A percentile compares a stretch with the other conserved stretches of the same genome.
These are phyloP conservation scores for Psittacula echo DNA, from an alignment of 2,797 vertebrate species.

Conservation along the genomic window DNA sequence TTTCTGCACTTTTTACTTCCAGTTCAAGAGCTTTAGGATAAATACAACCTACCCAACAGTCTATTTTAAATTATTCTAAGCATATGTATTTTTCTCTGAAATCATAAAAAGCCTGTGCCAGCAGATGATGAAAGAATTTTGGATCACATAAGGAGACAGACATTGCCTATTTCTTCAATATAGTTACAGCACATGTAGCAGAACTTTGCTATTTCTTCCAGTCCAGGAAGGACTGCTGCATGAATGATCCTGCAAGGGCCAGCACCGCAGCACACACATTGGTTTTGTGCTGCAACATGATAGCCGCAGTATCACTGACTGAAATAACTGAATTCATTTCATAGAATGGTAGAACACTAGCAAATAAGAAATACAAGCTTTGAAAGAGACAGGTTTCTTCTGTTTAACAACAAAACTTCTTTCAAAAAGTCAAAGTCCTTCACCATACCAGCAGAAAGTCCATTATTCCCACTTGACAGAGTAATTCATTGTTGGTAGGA, in stretches of 20 bases:
- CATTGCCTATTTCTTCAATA: background rate
- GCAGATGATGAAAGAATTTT: background rate
- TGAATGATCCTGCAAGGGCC: background rate
- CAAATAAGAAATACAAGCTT: background rate
- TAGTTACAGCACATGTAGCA: background rate
- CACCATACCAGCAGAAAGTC: background rate
- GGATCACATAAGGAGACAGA: background rate
- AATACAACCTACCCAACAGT: background rate
- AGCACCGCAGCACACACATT: background rate
- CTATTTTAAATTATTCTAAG: background rate
- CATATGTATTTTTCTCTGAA: background rate
- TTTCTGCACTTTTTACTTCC: background rate
- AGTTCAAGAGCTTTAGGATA: background rate
- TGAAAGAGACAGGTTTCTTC: background rate
- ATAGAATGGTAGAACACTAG: background rate
- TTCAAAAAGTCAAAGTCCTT: background rate
- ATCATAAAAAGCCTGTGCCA: background rate
- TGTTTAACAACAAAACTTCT: background rate
- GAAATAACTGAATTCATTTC: background rate
- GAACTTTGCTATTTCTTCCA: background rate
- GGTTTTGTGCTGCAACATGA: background rate
- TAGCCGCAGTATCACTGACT: background rate
- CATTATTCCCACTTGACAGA: background rate
- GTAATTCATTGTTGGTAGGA: background rate
- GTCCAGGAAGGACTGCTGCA: background rate